Evolutionary conservation across 2,797 vertebrate species (phyloP).

Genomic region (Trachurus trachurus): DNA sequence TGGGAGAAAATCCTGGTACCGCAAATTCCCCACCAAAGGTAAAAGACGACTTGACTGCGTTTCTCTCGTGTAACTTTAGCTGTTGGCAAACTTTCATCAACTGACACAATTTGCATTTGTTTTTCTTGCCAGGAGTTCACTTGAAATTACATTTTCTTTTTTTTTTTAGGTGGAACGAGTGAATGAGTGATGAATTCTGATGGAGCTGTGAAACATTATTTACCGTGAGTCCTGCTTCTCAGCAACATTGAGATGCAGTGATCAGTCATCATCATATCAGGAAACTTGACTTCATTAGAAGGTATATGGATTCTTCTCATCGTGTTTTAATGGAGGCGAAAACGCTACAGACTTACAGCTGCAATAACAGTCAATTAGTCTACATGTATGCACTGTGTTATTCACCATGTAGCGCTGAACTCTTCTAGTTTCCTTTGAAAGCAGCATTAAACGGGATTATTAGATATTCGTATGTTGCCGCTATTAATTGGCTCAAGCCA

Average conservation of each 20-base stretch:
- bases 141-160: background rate
- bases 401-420: constrained; percentile 17
- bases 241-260: constrained; percentile 21
- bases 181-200: constrained; percentile 37
- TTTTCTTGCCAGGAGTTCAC: constrained; percentile 15
- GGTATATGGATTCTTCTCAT: constrained; percentile 29
- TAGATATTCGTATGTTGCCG: constrained; percentile 63
- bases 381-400: constrained; percentile 27
- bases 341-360: background rate
- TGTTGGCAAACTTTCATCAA: constrained; percentile 23
- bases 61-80: background rate
- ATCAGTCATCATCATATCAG: constrained; percentile 55
- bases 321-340: constrained; percentile 2
- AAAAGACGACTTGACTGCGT: background rate
- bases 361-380: constrained; percentile 30
- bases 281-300: constrained; percentile 38
- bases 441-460: constrained; percentile 70
- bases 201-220: constrained; percentile 46
- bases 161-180: background rate
- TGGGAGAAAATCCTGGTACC: constrained; percentile 9
- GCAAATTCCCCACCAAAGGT: too few relatives aligned
- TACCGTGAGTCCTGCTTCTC: constrained; percentile 37
- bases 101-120: constrained; percentile 29
- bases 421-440: constrained; percentile 54
- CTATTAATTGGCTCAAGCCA: constrained; percentile 71